Evolutionary conservation across 1,140 invertebrate genomes (phyloP), one percentile per base, ranked within the genome.

Genomic region (Hylyphantes graminicola): DNA sequence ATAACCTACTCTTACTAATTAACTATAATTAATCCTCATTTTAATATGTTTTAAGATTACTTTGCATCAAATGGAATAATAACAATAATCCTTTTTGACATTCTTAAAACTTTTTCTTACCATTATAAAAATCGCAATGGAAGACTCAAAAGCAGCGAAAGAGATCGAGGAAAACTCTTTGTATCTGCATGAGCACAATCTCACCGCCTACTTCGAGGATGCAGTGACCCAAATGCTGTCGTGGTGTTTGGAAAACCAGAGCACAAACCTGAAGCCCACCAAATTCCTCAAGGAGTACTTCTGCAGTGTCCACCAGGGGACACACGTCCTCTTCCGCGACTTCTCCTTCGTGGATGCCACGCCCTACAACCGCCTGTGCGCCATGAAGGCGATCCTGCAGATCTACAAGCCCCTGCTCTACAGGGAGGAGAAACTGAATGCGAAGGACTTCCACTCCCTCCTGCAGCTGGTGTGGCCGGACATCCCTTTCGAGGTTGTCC

Each of bases 281-380:
- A 85, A 85, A 57, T 85, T 85, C 55, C 59, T 85, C 21, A 78
- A 78, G 13, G 83, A 85, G 74, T 85, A 85, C 61, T 85, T 85
- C 70, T 61, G 77, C 4, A 85, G 85, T 80, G 85, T 85, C 63
- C 85, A 85, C 21, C 85, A 85, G 68, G 85, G 85, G 50, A 81
- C 76, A 53, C 85, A 85, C 50, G 21, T 85, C 21, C 17, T 85
- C 8, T 81, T 85, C 70, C 85, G 85, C 35, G 85, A 85, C 59
- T 85, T 54, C 68, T 50, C 17, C 4, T 85, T 85, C 50, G 65
- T 85, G 6, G 81, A 64, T 68, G 76, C 85, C 17, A 85, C 85
- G 2, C 70, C 65, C 1, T 80, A 85, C 76, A 85, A 85, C 35
- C 68, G 85, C 59, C 51, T 77, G 0, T 85, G 85, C 63, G 77